Percentiles rank a stretch among this genome's conserved stretches.
Evolutionary conservation across 1,140 invertebrate species (phyloP).

Genomic region (Lamellibrachia luymesi): DNA sequence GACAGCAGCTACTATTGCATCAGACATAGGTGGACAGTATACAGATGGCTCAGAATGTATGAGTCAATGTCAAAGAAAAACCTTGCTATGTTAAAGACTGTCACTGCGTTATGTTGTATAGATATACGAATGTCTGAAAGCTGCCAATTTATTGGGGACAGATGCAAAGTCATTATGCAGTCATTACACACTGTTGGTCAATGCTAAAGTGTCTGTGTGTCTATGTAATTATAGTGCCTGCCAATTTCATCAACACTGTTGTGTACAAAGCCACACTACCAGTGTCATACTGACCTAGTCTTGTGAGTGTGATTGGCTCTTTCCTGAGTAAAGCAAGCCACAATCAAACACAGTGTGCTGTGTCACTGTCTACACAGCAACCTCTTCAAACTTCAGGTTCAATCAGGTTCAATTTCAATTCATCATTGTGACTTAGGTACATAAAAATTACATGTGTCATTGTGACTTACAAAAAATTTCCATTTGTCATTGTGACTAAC

Average conservation of each 20-base stretch:
- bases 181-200: background rate
- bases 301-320: background rate
- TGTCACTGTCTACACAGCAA: background rate
- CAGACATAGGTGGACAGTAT: background rate
- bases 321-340: background rate
- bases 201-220: background rate
- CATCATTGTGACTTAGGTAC: background rate
- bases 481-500: background rate
- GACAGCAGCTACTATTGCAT: background rate
- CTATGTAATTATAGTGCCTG: background rate
- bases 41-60: too few relatives aligned
- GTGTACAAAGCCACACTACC: background rate
- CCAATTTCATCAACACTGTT: background rate
- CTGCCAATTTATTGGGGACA: background rate
- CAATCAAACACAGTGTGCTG: background rate
- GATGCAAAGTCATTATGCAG: background rate
- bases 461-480: background rate
- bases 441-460: background rate
- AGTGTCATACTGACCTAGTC: background rate
- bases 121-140: background rate
- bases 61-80: too few relatives aligned
- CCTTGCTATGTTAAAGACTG: too few relatives aligned
- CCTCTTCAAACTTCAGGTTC: background rate
- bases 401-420: background rate
- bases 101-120: too few relatives aligned